Evolutionary conservation across 2,888 invertebrate genomes (phyloP).

Genomic region (Volucella zonaria): DNA sequence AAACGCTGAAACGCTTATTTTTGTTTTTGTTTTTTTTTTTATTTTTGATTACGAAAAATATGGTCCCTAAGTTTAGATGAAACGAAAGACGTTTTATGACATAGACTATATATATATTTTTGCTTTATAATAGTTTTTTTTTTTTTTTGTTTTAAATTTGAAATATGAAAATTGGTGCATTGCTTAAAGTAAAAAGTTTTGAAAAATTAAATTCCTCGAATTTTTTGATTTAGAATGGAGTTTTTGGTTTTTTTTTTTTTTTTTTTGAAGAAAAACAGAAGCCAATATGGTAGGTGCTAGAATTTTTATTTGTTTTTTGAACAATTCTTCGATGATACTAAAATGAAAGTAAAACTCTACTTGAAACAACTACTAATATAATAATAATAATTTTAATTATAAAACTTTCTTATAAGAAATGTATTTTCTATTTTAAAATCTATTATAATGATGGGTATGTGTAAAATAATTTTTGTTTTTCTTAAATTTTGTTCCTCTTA

Average conservation of each 20-base stretch:
- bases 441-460: constrained; percentile 73
- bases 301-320: not conserved
- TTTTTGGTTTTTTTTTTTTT: constrained; percentile 17
- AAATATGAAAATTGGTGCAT: constrained; percentile 66
- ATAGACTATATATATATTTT: constrained; percentile 4
- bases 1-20: constrained; percentile 67
- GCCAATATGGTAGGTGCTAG: constrained; percentile 23
- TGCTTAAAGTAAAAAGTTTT: constrained; percentile 34
- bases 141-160: constrained; percentile 34
- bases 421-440: constrained; percentile 36
- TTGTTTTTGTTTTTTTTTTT: constrained; percentile 12
- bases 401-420: constrained; percentile 5
- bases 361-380: constrained; percentile 34
- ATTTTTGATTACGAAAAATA: constrained; percentile 63
- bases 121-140: constrained; percentile 2
- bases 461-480: constrained; percentile 60
- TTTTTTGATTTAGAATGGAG: not conserved
- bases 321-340: constrained; percentile 6
- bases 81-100: constrained; percentile 34
- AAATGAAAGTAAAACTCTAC: constrained; percentile 55
- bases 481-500: constrained; percentile 24
- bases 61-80: constrained; percentile 70
- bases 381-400: constrained; percentile 38
- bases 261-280: constrained; percentile 14
- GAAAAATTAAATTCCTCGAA: constrained; percentile 8